Evolutionary conservation across 2,888 invertebrate species (phyloP).

Genomic region (Diloba caeruleocephala): DNA sequence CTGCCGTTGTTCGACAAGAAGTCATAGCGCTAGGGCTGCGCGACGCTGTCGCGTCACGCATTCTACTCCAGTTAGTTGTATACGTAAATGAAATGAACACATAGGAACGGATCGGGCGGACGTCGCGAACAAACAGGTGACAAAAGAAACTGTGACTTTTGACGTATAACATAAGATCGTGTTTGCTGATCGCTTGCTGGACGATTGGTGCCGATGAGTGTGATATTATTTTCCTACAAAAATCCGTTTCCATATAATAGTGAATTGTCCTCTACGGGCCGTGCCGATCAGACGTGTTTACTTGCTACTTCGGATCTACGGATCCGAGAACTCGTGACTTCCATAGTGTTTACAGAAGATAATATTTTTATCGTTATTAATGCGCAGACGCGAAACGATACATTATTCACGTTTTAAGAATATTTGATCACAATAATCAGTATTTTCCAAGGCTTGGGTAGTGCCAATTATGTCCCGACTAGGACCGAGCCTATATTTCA

Average conservation of each 20-base stretch:
- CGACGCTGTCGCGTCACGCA: conserved; percentile 12
- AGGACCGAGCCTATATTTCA: conserved; percentile 15
- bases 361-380: conserved; percentile 34
- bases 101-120: not conserved
- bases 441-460: conserved; percentile 50
- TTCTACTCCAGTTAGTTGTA: conserved; percentile 1
- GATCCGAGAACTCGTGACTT: conserved; percentile 33
- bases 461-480: conserved; percentile 26
- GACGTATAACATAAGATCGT: too few relatives aligned
- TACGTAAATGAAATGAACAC: not conserved
- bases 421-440: conserved; percentile 39
- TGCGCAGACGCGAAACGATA: conserved; percentile 12
- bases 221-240: not conserved
- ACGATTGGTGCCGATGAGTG: conserved; percentile 1
- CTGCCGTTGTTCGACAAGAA: conserved; percentile 94
- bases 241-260: not conserved
- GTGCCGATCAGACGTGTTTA: conserved; percentile 8
- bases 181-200: not conserved
- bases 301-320: conserved; percentile 2
- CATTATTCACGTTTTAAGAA: conserved; percentile 27
- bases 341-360: conserved; percentile 43
- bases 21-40: conserved; percentile 67
- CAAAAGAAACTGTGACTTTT: not conserved
- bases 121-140: not conserved
- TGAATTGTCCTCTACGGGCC: not conserved